Percentiles rank a stretch among this genome's conserved stretches.
phyloP scores from a whole-genome alignment of 2,888 invertebrate genomes.

The Lydus trimaculatus region DNA sequence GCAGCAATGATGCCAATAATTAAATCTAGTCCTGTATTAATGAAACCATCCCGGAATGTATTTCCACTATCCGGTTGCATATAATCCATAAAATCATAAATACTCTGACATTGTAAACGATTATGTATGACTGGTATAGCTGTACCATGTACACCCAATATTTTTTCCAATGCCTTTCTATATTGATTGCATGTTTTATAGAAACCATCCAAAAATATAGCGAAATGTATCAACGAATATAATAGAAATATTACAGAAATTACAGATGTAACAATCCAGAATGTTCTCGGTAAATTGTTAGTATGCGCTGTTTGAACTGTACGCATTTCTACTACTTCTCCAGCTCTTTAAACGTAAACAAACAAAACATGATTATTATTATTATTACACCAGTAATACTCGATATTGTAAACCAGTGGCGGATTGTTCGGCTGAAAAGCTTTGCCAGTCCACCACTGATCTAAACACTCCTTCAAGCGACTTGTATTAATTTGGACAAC shows the following conservation, averaged over 20 bases:
- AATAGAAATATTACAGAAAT: constrained; percentile 70
- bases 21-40: constrained; percentile 76
- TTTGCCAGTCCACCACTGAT: too few relatives aligned
- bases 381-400: too few relatives aligned
- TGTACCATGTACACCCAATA: constrained; percentile 65
- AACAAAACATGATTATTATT: constrained; percentile 12
- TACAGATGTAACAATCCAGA: constrained; percentile 74
- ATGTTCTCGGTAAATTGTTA: constrained; percentile 67
- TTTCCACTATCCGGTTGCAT: constrained; percentile 72
- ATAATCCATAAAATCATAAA: constrained; percentile 87
- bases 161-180: constrained; percentile 70
- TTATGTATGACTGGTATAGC: constrained; percentile 68
- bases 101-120: constrained; percentile 75
- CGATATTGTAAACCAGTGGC: too few relatives aligned
- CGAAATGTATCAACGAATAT: constrained; percentile 73
- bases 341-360: constrained; percentile 65
- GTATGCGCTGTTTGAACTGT: constrained; percentile 67
- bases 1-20: constrained; percentile 70
- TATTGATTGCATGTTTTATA: constrained; percentile 80
- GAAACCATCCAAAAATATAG: constrained; percentile 76
- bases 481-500: too few relatives aligned
- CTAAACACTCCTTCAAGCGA: too few relatives aligned
- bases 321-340: constrained; percentile 72
- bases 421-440: too few relatives aligned
- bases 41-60: constrained; percentile 70